Percentiles rank a stretch among this genome's conserved stretches.
phyloP scores from a whole-genome alignment of 2,888 invertebrate genomes.

The Melolontha melolontha region DNA sequence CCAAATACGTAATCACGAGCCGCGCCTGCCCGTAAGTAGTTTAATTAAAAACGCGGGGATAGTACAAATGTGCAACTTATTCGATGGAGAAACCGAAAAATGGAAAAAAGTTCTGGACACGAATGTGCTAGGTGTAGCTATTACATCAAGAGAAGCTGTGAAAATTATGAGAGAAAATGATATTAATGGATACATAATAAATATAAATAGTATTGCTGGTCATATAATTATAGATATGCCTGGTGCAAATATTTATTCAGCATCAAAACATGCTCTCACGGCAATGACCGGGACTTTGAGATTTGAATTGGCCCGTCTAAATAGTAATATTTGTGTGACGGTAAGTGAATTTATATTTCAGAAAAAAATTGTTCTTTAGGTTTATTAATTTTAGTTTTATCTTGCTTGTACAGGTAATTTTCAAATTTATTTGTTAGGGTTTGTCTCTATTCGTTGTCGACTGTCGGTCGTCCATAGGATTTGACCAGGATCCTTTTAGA shows the following conservation, averaged over 20 bases:
- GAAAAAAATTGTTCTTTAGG: no score
- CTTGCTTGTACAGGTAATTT: no score
- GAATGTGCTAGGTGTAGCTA: slow-evolving; percentile 46
- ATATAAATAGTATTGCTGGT: slow-evolving; percentile 51
- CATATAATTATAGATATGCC: slow-evolving; percentile 44
- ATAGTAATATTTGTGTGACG: slow-evolving; percentile 44
- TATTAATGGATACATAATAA: slow-evolving; percentile 50
- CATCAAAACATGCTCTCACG: slow-evolving; percentile 49
- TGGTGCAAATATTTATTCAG: slow-evolving; percentile 44
- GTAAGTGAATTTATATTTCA: slow-evolving; percentile 33
- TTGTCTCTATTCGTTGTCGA: no score
- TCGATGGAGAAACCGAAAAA: slow-evolving; percentile 46
- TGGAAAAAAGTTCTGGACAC: slow-evolving; percentile 47
- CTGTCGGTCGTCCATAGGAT: no score
- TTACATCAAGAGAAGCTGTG: slow-evolving; percentile 48
- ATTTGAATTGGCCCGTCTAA: slow-evolving; percentile 44
- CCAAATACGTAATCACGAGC: no score
- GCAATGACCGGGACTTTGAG: slow-evolving; percentile 48
- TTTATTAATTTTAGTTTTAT: no score
- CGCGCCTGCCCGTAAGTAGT: no score
- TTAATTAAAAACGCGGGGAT: slow-evolving; percentile 52
- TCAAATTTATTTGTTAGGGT: no score
- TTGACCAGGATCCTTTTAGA: no score
- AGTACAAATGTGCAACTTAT: slow-evolving; percentile 40
- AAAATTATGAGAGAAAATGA: slow-evolving; percentile 48